phyloP scores from a whole-genome alignment of 2,888 invertebrate species.

The Tinea semifulvella region DNA sequence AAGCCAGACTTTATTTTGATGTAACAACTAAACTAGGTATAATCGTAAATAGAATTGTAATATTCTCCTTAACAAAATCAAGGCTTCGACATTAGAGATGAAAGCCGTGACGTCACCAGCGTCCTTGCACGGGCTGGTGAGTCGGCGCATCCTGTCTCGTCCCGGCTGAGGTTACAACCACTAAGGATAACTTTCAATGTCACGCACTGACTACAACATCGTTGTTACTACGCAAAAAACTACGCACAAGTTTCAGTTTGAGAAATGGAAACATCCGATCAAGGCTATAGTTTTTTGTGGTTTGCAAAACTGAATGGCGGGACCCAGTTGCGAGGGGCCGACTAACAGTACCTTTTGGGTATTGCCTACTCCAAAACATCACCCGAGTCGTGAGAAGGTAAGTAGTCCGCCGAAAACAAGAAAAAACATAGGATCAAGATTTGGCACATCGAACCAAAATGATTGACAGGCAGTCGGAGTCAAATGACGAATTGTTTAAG shows the following conservation, averaged over 20 bases:
- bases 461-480: conserved; percentile 9
- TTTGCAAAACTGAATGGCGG: background rate
- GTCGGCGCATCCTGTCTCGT: conserved; percentile 39
- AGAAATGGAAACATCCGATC: background rate
- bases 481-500: conserved; percentile 12
- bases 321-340: background rate
- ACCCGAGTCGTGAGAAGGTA: conserved; percentile 1
- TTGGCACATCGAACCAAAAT: conserved; percentile 4
- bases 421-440: conserved; percentile 6
- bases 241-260: background rate
- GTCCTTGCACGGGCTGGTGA: conserved; percentile 61
- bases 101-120: conserved; percentile 35
- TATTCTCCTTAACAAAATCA: background rate
- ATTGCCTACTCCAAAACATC: background rate
- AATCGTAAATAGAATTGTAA: background rate
- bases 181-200: conserved; percentile 56
- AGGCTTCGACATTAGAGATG: conserved; percentile 4
- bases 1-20: conserved; percentile 14
- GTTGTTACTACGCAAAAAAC: conserved; percentile 23
- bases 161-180: conserved; percentile 52
- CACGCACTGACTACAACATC: conserved; percentile 21
- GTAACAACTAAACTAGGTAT: background rate
- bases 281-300: background rate
- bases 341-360: conserved; percentile 2
- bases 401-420: conserved; percentile 4